A percentile compares a stretch with the other conserved stretches of the same genome.
Conservation (phyloP, 2,113 vertebrate genomes). For the Thalassarche chlororhynchos region DNA sequence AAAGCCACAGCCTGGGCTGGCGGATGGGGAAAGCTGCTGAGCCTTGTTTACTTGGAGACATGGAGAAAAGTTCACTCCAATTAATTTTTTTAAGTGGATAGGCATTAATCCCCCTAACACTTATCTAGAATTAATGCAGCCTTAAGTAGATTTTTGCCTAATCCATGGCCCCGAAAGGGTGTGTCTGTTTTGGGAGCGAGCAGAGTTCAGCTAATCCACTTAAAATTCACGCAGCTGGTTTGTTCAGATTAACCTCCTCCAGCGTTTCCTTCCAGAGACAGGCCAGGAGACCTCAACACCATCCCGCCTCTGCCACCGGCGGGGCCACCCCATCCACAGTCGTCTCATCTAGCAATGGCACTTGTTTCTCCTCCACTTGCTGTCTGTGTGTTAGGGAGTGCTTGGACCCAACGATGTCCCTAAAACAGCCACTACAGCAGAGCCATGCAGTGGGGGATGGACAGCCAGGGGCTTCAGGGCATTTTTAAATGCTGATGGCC, state of each 20-base stretch:
- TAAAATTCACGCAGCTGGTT: background rate
- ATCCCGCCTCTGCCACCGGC: background rate
- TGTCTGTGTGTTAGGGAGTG: accelerated
- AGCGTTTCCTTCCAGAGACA: background rate
- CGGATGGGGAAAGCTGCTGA: background rate
- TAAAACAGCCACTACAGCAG: background rate
- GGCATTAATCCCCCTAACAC: background rate
- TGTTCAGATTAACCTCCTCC: background rate
- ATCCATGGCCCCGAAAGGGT: background rate
- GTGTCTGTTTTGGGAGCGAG: background rate
- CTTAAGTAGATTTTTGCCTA: constrained; percentile 45
- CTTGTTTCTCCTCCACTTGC: background rate
- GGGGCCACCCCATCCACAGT: accelerated
- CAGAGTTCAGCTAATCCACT: constrained; percentile 35
- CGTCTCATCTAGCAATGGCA: background rate
- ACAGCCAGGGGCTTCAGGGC: background rate
- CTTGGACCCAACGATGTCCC: background rate
- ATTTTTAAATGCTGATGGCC: background rate
- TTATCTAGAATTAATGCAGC: background rate
- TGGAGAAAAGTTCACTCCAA: background rate
- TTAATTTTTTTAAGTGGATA: constrained; percentile 43
- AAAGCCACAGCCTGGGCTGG: background rate
- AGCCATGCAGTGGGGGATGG: accelerated
- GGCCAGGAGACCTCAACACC: background rate
- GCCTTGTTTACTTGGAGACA: background rate